These are phyloP conservation scores for Sinelater perroti DNA, from an alignment of 2,888 invertebrate species.

Conservation along the genomic window DNA sequence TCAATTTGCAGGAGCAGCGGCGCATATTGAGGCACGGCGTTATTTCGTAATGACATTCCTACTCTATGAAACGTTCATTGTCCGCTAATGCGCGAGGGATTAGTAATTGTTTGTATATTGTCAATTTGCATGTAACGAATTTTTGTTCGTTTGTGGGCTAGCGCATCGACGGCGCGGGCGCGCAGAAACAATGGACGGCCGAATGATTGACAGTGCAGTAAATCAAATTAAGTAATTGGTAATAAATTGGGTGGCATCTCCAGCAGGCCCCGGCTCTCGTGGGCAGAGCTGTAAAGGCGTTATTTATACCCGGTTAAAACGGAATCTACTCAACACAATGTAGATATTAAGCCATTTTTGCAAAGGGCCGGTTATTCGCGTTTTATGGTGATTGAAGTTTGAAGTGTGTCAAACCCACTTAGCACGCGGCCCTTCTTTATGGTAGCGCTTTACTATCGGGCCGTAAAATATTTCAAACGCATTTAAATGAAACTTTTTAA, in stretches of 20 bases:
- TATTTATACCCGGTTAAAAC: slow-evolving; percentile 30
- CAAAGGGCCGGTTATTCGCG: slow-evolving; percentile 52
- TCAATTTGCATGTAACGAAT: slow-evolving; percentile 60
- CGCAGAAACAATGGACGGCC: not conserved
- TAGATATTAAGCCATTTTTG: slow-evolving; percentile 55
- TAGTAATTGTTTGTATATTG: slow-evolving; percentile 62
- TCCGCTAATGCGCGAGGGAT: slow-evolving; percentile 58
- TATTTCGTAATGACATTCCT: slow-evolving; percentile 58
- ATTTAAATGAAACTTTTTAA: slow-evolving; percentile 60
- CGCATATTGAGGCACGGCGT: slow-evolving; percentile 56
- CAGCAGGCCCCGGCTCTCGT: slow-evolving; percentile 5
- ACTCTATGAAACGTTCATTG: slow-evolving; percentile 60
- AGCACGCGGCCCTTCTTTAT: slow-evolving; percentile 57
- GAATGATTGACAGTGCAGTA: not conserved
- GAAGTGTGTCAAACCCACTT: slow-evolving; percentile 58
- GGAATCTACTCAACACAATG: slow-evolving; percentile 33
- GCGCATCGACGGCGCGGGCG: not conserved
- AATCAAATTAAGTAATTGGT: slow-evolving; percentile 18
- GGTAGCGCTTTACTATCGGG: slow-evolving; percentile 56
- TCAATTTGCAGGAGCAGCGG: slow-evolving; percentile 56
- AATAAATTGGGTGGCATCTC: slow-evolving; percentile 4
- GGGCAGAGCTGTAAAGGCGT: slow-evolving; percentile 19
- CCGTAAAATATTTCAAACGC: slow-evolving; percentile 58
- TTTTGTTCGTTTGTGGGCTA: slow-evolving; percentile 33
- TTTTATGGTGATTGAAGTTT: slow-evolving; percentile 60